Base-by-base conservation (phyloP, 2,113 vertebrate genomes). In the Festucalex cinctus region DNA sequence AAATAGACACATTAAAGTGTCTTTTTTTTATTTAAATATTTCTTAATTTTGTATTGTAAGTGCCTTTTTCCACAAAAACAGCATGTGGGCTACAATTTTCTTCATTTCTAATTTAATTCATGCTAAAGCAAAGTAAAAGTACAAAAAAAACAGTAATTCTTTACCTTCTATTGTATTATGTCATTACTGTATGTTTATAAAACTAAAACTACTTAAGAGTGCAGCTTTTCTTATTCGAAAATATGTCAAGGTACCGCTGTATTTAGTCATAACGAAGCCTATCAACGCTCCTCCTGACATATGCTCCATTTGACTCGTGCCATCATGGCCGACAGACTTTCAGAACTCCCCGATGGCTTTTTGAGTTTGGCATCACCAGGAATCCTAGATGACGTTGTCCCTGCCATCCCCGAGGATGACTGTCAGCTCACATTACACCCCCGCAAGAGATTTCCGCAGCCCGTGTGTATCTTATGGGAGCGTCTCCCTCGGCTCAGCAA, bases 341-440 rank as follows among this genome's bases (percentile, higher is more conserved):
- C 69, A 66, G 63, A 71, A 66, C 61, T 71, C 67, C 65, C 59
- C 41, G 69, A 43, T 53, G 63, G 66, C 67, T 67, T 74, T 68
- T 69, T 51, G 51, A 68, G 66, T 74, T 63, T 39, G 46, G 71
- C 22, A 65, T 9, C 7, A 71, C 79, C 75, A 74, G 75, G 77
- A 78, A 73, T 68, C 70, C 74, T 67, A 58, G 51, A 62, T 63
- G 68, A 69, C 68, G 67, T 81, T 70, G 9, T 60, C 32, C 9
- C 71, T 69, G 0, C 65, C 9, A 63, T 86, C 88, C 84, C 85
- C 4, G 64, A 78, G 82, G 88, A 88, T 65, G 28, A 3, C 84
- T 81, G 83, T 86, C 86, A 88, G 83, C 80, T 88, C 84, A 63
- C 73, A 83, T 90, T 85, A 88, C 81, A 61, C 66, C 76, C 77